Conservation (phyloP, 2,113 vertebrate genomes). For the Lutjanus erythropterus region DNA sequence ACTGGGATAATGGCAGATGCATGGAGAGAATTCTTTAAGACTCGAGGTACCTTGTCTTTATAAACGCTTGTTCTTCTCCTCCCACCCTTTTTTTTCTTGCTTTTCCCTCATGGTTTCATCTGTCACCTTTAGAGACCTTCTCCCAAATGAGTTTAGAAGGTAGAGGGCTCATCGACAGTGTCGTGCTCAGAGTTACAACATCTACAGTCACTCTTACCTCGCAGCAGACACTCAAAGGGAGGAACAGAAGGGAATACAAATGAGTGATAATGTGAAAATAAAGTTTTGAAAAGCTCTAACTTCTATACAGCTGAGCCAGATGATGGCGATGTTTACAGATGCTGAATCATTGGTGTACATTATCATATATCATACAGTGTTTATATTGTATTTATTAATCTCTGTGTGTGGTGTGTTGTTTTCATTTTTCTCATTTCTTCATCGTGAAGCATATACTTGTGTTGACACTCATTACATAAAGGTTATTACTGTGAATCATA, state of each 20-base stretch:
- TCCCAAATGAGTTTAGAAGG: constrained; percentile 62
- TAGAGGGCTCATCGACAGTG: constrained; percentile 46
- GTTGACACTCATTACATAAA: constrained; percentile 6
- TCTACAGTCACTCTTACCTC: constrained; percentile 48
- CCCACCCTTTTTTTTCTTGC: constrained; percentile 3
- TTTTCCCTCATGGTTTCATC: constrained; percentile 46
- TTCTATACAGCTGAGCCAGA: constrained; percentile 15
- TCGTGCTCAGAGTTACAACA: constrained; percentile 61
- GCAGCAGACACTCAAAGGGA: constrained; percentile 21
- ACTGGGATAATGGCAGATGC: constrained; percentile 63
- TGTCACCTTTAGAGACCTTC: constrained; percentile 66
- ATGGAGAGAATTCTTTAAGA: constrained; percentile 60
- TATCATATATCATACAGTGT: neutral
- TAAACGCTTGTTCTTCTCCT: constrained; percentile 12
- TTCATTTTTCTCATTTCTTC: neutral
- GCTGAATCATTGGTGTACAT: neutral
- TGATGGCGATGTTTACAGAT: constrained; percentile 2
- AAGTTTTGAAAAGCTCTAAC: constrained; percentile 39
- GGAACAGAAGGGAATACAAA: constrained; percentile 58
- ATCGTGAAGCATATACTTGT: neutral
- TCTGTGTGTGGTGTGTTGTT: neutral
- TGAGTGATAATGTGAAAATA: constrained; percentile 51
- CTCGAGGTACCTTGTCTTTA: constrained; percentile 31
- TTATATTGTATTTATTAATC: neutral
- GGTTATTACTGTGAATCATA: neutral